Base-by-base conservation (phyloP, 2,888 invertebrate species). In the Seladonia tumulorum region DNA sequence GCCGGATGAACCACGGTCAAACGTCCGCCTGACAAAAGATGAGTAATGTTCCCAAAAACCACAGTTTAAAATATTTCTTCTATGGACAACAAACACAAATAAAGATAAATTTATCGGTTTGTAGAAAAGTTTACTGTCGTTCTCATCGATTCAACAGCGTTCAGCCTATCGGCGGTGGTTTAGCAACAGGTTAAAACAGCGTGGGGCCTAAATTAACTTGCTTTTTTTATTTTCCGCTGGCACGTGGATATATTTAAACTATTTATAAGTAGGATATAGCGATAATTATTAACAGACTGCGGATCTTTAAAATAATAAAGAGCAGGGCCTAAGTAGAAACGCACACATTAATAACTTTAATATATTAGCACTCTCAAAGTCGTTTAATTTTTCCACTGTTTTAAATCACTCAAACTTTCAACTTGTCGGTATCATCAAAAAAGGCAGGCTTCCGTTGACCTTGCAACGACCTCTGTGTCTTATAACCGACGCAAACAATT, bases 171-270 rank as follows among this genome's bases (percentile, higher is more conserved):
- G 47, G 47, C 68, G 60, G 60, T 74, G 66, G 39, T 82, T 47
- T 49, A 82, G 78, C 84, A 84, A 84, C 84, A 84, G 75, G 82
- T 82, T 84, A 82, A 79, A 63, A 73, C 68, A 77, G 45, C 57
- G 66, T 74, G 53, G 76, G 22, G 5, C 25, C 60, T 60, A 60
- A 60, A 60, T 60, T 60, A 60, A 60, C 60, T 25, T 60, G 25
- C 14, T 1, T 25, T 60, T 60, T 25, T 60, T 60, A 60, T 60
- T 25, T 25, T 25, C 60, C 60, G 5, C 25, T 5, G 60, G 8
- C 5, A 4, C 4, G 60, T 5, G 4, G 25, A 5, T 60, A 60
- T 60, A 60, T 60, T 60, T 60, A 25, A 25, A 14, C 25, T 25
- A 35, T 35, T 35, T 35, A 35, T 35, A 35, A 35, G 4, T 35